phyloP scores from a whole-genome alignment of 2,113 vertebrate genomes.

The sheep (Ovis aries) region DNA sequence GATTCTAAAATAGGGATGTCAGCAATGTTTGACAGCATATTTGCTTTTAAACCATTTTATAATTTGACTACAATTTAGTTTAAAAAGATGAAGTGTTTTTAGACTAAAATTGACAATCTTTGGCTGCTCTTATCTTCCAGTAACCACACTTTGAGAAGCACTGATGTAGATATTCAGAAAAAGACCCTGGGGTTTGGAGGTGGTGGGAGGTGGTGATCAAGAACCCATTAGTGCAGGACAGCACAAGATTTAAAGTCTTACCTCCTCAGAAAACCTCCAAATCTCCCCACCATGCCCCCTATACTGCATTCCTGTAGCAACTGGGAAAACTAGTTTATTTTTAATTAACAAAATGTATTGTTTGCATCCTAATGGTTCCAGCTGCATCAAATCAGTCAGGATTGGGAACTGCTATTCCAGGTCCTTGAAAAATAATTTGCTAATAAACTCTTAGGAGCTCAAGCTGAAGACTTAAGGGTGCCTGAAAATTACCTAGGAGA shows the following conservation, averaged over 20 bases:
- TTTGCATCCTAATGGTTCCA: not conserved
- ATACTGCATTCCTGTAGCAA: not conserved
- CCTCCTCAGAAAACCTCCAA: not conserved
- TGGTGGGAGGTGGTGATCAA: not conserved
- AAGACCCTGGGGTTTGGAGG: not conserved
- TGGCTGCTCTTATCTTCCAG: not conserved
- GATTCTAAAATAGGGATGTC: not conserved
- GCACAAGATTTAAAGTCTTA: not conserved
- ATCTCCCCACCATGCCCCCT: not conserved
- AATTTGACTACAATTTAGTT: not conserved
- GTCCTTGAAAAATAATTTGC: not conserved
- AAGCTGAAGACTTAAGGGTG: not conserved
- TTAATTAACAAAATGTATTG: not conserved
- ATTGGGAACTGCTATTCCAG: not conserved
- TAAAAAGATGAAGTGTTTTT: not conserved
- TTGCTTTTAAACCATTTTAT: constrained; percentile 21
- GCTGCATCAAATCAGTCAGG: not conserved
- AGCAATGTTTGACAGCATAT: not conserved
- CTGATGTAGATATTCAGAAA: not conserved
- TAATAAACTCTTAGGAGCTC: not conserved
- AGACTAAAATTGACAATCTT: not conserved
- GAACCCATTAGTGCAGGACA: not conserved
- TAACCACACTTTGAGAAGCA: not conserved
- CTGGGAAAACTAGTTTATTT: not conserved
- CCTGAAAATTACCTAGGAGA: not conserved